Conservation (phyloP, 2,113 vertebrate species). For the Mustelus asterias region DNA sequence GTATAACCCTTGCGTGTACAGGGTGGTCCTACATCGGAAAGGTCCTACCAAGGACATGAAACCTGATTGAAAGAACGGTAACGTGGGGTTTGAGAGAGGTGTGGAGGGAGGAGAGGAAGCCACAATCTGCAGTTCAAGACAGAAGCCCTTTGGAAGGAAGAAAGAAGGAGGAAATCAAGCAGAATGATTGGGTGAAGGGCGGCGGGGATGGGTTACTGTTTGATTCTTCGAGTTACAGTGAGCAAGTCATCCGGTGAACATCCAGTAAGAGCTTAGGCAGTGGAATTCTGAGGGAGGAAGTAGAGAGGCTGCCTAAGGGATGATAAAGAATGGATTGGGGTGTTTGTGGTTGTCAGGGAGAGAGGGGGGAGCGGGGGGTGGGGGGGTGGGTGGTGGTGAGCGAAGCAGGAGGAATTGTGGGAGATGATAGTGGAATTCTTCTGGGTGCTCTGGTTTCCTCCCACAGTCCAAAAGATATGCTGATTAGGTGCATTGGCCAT, state of each 20-base stretch:
- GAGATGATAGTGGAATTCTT: neutral
- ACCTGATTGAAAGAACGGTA: neutral
- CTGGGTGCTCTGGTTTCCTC: no score
- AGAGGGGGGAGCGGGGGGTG: neutral
- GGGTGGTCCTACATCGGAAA: neutral
- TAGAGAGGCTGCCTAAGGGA: neutral
- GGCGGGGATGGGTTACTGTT: neutral
- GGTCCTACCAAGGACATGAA: neutral
- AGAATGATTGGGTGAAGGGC: neutral
- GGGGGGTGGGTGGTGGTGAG: neutral
- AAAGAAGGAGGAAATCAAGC: neutral
- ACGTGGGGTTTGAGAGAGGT: neutral
- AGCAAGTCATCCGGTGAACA: neutral
- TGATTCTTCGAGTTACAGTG: neutral
- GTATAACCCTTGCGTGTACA: neutral
- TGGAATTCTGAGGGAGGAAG: neutral
- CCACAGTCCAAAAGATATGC: no score
- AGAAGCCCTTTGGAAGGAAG: neutral
- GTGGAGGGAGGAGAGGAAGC: no score
- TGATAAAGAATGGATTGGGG: neutral
- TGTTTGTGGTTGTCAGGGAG: no score
- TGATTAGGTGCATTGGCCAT: no score
- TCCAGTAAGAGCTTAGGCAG: neutral
- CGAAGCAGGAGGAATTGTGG: neutral
- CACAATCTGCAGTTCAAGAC: neutral